These are phyloP conservation scores for Conger conger DNA, from an alignment of 2,113 vertebrate species.

Conservation along the genomic window DNA sequence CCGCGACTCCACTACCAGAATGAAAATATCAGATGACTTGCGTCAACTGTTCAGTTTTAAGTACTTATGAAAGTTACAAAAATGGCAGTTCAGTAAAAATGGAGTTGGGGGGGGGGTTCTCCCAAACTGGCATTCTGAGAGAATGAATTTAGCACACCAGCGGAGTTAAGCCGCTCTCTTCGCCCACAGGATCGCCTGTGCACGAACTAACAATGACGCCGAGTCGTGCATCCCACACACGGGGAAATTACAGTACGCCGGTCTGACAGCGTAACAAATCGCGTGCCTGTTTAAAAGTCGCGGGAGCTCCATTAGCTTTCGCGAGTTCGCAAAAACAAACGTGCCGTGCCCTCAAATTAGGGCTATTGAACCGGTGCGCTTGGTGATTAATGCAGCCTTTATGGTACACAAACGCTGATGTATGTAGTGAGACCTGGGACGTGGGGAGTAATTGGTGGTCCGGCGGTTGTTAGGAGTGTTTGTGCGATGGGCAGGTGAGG, in stretches of 20 bases:
- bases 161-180: background rate
- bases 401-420: constrained; percentile 31
- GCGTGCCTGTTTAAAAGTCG: background rate
- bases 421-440: constrained; percentile 35
- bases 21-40: background rate
- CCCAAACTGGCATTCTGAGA: background rate
- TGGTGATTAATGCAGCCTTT: constrained; percentile 14
- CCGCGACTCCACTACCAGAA: background rate
- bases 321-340: background rate
- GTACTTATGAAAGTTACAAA: background rate
- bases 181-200: background rate
- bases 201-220: background rate
- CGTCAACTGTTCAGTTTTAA: background rate
- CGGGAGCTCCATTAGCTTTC: background rate
- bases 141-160: background rate
- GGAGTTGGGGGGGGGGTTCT: background rate
- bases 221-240: background rate
- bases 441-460: constrained; percentile 40
- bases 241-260: background rate
- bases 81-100: background rate
- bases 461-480: constrained; percentile 39
- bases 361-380: background rate
- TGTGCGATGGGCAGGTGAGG: constrained; percentile 46
- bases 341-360: background rate
- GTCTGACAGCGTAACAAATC: background rate